A percentile compares a stretch with the other conserved stretches of the same genome.
Evolutionary conservation across 2,113 vertebrate species (phyloP).

Genomic region (Tinamus guttatus): DNA sequence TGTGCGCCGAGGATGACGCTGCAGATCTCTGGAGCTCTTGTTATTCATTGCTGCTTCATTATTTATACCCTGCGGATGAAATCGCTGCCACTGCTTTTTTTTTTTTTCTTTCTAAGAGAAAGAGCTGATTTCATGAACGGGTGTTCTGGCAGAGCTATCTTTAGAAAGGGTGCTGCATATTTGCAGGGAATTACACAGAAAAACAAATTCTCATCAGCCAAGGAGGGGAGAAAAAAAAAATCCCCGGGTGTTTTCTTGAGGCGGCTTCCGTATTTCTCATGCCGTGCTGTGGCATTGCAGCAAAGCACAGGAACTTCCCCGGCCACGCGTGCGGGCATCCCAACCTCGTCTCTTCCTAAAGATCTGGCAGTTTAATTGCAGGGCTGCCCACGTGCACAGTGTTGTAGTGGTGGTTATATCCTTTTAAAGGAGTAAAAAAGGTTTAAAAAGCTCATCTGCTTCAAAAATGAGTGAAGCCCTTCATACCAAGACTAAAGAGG

Average conservation of each 20-base stretch:
- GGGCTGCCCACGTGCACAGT: background rate
- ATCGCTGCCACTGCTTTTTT: background rate
- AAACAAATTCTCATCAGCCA: background rate
- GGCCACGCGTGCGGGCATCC: rapidly evolving
- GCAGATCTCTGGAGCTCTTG: background rate
- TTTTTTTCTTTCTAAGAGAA: background rate
- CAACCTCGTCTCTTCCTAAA: background rate
- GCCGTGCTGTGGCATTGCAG: background rate
- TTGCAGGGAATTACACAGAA: background rate
- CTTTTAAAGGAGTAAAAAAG: background rate
- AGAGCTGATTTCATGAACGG: rapidly evolving
- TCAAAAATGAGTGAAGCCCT: background rate
- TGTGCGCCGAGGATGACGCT: background rate
- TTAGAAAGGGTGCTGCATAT: background rate
- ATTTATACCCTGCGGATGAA: background rate
- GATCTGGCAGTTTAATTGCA: rapidly evolving
- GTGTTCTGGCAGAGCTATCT: background rate
- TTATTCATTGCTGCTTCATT: background rate
- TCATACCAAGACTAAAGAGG: background rate
- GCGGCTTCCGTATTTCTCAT: background rate
- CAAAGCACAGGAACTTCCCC: rapidly evolving
- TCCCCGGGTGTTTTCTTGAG: background rate
- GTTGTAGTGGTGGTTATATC: background rate
- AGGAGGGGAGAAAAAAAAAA: background rate
- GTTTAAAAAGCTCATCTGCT: background rate